A percentile compares a stretch with the other conserved stretches of the same genome.
These are phyloP conservation scores for Pandemis cinnamomeana DNA, from an alignment of 2,888 invertebrate genomes.

Conservation along the genomic window DNA sequence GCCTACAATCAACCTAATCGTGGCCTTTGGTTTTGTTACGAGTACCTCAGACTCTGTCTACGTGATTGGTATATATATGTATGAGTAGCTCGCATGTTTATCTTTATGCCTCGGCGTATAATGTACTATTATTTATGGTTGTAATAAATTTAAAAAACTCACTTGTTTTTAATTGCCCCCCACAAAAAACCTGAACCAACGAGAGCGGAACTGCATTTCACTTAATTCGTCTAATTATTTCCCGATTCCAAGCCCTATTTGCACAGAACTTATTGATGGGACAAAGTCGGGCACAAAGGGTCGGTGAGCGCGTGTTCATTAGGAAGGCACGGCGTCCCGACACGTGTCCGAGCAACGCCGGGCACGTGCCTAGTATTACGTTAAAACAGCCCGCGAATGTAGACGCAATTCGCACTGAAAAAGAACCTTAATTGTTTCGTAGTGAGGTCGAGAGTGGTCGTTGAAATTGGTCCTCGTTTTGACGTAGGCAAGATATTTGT, in stretches of 20 bases:
- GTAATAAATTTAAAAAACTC: too few relatives aligned
- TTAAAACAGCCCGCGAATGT: background rate
- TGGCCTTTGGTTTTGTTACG: too few relatives aligned
- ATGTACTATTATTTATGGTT: too few relatives aligned
- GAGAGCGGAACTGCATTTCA: background rate
- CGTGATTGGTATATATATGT: too few relatives aligned
- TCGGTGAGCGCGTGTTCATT: constrained; percentile 66
- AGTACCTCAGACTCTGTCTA: too few relatives aligned
- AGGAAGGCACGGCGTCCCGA: constrained; percentile 65
- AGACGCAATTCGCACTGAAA: background rate
- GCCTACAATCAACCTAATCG: too few relatives aligned
- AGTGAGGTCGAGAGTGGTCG: background rate
- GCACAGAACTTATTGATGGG: constrained; percentile 24
- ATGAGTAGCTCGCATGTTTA: too few relatives aligned
- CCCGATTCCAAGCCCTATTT: constrained; percentile 58
- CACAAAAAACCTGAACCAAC: background rate
- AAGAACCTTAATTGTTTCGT: too few relatives aligned
- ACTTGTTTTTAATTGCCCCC: background rate
- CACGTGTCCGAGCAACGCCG: constrained; percentile 53
- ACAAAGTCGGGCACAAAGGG: constrained; percentile 30
- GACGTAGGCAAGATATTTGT: constrained; percentile 65
- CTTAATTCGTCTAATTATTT: constrained; percentile 48
- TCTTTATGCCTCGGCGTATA: too few relatives aligned
- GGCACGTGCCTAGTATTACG: constrained; percentile 28
- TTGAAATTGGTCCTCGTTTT: background rate